Evolutionary conservation across 2,113 vertebrate genomes (phyloP).

Genomic region (Hydropotes inermis): DNA sequence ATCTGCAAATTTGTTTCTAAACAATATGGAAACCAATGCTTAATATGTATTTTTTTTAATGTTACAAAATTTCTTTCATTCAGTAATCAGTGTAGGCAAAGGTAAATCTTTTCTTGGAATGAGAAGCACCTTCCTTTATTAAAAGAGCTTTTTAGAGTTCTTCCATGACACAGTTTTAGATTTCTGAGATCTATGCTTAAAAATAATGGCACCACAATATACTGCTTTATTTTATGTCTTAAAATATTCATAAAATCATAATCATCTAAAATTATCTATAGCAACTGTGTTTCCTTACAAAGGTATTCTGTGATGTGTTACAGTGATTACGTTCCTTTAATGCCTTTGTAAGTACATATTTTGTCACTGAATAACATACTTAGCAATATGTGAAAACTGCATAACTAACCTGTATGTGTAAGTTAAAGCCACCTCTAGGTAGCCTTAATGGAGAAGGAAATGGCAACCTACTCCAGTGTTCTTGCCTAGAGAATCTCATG

Average conservation of each 20-base stretch:
- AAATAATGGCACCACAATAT: conserved; percentile 37
- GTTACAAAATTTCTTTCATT: not conserved
- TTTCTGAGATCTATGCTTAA: conserved; percentile 42
- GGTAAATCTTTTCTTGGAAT: not conserved
- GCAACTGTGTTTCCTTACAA: not conserved
- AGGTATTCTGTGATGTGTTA: not conserved
- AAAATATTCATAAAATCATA: not conserved
- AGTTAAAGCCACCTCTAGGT: not conserved
- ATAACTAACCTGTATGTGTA: conserved; percentile 9
- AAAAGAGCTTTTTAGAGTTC: conserved; percentile 19
- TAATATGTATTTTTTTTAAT: not conserved
- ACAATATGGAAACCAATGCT: not conserved
- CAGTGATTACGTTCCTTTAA: conserved; percentile 17
- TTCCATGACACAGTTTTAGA: conserved; percentile 15
- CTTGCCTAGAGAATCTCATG: not conserved
- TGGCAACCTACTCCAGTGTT: not conserved
- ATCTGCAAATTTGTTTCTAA: conserved; percentile 29
- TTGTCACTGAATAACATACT: not conserved
- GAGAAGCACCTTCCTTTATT: not conserved
- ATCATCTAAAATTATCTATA: not conserved
- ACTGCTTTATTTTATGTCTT: not conserved
- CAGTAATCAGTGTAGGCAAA: not conserved
- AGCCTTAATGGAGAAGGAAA: not conserved
- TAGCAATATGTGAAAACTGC: not conserved
- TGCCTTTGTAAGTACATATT: conserved; percentile 16